Evolutionary conservation across 2,113 vertebrate species (phyloP).

Genomic region (Thamnaconus septentrionalis): DNA sequence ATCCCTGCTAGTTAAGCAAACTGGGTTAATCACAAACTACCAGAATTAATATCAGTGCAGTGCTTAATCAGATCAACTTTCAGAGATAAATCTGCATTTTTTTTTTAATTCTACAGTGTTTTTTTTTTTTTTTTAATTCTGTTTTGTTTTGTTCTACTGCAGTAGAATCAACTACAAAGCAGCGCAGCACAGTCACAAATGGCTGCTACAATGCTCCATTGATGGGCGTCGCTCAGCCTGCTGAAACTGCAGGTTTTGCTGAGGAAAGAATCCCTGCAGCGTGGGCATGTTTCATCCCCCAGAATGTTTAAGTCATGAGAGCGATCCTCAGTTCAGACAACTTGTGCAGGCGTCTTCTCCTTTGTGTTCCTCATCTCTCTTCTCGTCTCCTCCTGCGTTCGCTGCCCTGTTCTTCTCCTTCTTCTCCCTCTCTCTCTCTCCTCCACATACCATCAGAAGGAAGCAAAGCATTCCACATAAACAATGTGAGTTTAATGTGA

Average conservation of each 20-base stretch:
- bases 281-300: conserved; percentile 66
- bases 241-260: conserved; percentile 69
- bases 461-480: conserved; percentile 41
- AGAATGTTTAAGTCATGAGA: conserved; percentile 76
- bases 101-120: conserved; percentile 14
- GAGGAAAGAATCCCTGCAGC: conserved; percentile 56
- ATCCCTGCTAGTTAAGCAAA: too few relatives aligned
- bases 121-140: conserved; percentile 25
- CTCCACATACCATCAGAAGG: conserved; percentile 21
- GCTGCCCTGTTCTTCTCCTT: conserved; percentile 15
- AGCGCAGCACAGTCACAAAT: conserved; percentile 52
- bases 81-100: not conserved
- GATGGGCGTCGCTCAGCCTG: conserved; percentile 56
- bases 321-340: conserved; percentile 43
- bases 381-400: not conserved
- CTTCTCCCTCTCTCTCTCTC: conserved; percentile 20
- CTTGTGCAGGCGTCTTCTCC: conserved; percentile 39
- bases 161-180: conserved; percentile 31
- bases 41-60: not conserved
- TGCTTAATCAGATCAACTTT: not conserved
- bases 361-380: conserved; percentile 19
- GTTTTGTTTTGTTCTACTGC: conserved; percentile 7
- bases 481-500: conserved; percentile 18
- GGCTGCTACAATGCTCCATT: conserved; percentile 67
- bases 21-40: too few relatives aligned